These are phyloP conservation scores for Girardia tigrina DNA, from an alignment of 2,888 invertebrate genomes.

Conservation along the genomic window DNA sequence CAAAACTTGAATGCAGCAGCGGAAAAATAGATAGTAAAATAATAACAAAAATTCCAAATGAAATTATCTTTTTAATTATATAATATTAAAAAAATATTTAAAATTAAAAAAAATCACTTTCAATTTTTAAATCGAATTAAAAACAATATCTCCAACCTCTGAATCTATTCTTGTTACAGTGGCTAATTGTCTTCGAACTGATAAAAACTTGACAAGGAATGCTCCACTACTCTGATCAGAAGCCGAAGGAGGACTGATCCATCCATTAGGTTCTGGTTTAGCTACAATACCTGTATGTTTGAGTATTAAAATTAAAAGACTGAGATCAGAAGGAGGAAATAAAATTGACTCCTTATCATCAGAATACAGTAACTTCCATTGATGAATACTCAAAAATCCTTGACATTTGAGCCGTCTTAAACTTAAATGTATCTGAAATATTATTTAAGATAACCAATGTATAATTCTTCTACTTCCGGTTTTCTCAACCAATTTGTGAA, in stretches of 20 bases:
- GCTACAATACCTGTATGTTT: slow-evolving; percentile 43
- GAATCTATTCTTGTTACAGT: not conserved
- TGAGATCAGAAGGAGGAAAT: slow-evolving; percentile 41
- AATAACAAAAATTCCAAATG: too few species aligned
- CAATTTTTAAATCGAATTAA: not conserved
- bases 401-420: slow-evolving; percentile 39
- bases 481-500: not conserved
- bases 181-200: slow-evolving; percentile 37
- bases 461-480: not conserved
- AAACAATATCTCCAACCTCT: not conserved
- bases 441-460: not conserved
- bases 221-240: slow-evolving; percentile 43
- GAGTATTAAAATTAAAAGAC: slow-evolving; percentile 41
- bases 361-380: slow-evolving; percentile 39
- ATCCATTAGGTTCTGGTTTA: slow-evolving; percentile 46
- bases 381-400: slow-evolving; percentile 31
- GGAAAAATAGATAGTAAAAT: too few species aligned
- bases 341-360: slow-evolving; percentile 38
- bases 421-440: slow-evolving; percentile 39
- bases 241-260: slow-evolving; percentile 41
- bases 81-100: too few species aligned
- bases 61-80: too few species aligned
- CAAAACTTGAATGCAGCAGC: too few species aligned
- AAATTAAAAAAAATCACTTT: too few species aligned
- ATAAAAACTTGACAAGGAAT: slow-evolving; percentile 42